Conservation (phyloP, 2,797 vertebrate genomes). For the Squalus acanthias region DNA sequence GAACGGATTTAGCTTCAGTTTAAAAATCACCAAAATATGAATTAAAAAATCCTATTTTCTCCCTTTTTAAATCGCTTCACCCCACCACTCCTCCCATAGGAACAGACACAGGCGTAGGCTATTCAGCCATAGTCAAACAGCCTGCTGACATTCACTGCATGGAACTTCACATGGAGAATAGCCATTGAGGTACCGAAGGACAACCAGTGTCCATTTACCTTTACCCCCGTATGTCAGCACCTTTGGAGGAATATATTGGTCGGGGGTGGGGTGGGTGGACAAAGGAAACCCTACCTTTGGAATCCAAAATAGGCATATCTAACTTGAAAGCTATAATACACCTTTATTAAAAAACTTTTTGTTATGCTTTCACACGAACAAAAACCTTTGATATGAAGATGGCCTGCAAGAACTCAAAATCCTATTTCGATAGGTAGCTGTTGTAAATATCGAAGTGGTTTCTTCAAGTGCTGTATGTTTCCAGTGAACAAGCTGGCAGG, state of each 20-base stretch:
- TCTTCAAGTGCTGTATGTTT: background rate
- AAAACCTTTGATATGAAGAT: background rate
- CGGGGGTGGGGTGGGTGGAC: too few relatives aligned
- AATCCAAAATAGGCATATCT: background rate
- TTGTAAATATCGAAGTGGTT: background rate
- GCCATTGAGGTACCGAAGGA: background rate
- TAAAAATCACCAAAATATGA: background rate
- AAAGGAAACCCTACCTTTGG: background rate
- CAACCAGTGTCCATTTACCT: background rate
- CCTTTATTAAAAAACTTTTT: background rate
- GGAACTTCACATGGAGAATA: background rate
- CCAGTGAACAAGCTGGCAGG: background rate
- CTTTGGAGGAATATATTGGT: background rate
- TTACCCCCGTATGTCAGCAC: background rate
- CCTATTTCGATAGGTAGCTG: background rate
- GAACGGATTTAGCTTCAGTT: background rate
- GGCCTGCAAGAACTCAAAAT: background rate
- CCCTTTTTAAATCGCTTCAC: background rate
- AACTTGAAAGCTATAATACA: background rate
- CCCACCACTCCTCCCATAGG: background rate
- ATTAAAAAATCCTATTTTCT: background rate
- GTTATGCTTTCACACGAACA: background rate
- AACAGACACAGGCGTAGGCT: background rate
- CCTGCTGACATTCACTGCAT: background rate
- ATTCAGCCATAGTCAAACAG: background rate